Conservation (phyloP, 2,888 invertebrate genomes). For the Entomobrya proxima region DNA sequence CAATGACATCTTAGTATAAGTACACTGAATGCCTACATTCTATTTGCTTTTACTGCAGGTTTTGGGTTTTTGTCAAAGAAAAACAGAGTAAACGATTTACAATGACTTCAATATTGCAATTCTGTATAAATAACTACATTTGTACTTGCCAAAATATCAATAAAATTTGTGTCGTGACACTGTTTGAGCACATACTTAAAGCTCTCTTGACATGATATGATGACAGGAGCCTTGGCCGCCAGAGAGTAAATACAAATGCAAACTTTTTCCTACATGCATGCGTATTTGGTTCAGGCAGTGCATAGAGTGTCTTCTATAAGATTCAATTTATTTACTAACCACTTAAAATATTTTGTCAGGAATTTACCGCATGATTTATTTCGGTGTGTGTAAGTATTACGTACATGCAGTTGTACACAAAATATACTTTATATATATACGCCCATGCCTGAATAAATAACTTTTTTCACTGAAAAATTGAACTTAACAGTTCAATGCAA, state of each 20-base stretch:
- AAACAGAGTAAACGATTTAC: not conserved
- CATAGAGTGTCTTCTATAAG: not conserved
- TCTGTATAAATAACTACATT: not conserved
- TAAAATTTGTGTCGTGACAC: not conserved
- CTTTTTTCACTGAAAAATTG: not conserved
- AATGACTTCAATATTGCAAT: not conserved
- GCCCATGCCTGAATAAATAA: not conserved
- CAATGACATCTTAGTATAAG: too few species aligned
- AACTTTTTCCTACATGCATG: not conserved
- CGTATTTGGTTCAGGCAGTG: not conserved
- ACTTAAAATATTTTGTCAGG: slow-evolving; percentile 8
- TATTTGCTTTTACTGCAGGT: not conserved
- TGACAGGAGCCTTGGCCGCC: not conserved
- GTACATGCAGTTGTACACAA: too few species aligned
- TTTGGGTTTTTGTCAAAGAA: too few species aligned
- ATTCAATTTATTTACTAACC: not conserved
- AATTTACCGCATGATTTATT: not conserved
- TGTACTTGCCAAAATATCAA: not conserved
- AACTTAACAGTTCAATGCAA: too few species aligned
- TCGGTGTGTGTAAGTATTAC: too few species aligned
- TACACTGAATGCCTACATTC: too few species aligned
- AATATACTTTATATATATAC: not conserved
- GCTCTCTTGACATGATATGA: not conserved
- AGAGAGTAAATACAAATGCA: not conserved
- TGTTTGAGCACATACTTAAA: not conserved